A percentile compares a stretch with the other conserved stretches of the same genome.
Evolutionary conservation across 1,140 invertebrate species (phyloP).

Genomic region (Zaprionus lachaisei): DNA sequence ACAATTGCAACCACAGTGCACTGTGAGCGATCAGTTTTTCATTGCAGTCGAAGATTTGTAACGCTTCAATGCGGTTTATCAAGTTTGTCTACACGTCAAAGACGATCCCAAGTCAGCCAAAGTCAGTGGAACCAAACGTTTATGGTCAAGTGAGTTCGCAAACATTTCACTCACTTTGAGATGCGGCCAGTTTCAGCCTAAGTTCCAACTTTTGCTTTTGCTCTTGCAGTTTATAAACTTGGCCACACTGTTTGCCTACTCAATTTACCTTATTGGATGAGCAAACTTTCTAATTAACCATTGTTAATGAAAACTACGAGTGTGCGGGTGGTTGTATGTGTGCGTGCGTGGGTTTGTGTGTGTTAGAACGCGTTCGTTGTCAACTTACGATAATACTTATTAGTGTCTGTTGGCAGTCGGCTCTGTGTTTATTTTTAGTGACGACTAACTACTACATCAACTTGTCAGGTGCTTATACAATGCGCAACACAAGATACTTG

Average conservation of each 20-base stretch:
- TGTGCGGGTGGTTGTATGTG: background rate
- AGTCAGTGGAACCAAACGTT: conserved; percentile 18
- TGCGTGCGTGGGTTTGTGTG: background rate
- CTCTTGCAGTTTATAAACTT: conserved; percentile 32
- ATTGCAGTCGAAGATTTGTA: conserved; percentile 44
- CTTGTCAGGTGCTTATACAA: conserved; percentile 29
- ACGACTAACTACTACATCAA: conserved; percentile 17
- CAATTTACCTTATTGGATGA: conserved; percentile 45
- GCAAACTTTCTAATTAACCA: conserved; percentile 50
- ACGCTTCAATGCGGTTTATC: conserved; percentile 50
- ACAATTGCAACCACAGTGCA: background rate
- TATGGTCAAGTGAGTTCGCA: conserved; percentile 24
- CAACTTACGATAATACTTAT: conserved; percentile 21
- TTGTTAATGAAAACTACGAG: conserved; percentile 17
- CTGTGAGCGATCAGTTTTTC: conserved; percentile 32
- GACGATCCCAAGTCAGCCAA: conserved; percentile 15
- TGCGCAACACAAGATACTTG: conserved; percentile 8
- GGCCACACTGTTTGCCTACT: conserved; percentile 26
- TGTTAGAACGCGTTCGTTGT: conserved; percentile 27
- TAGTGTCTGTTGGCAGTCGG: conserved; percentile 27
- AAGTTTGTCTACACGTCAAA: conserved; percentile 30
- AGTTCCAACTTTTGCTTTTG: conserved; percentile 29
- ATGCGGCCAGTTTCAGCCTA: conserved; percentile 15
- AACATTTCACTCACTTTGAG: conserved; percentile 42
- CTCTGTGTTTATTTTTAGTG: conserved; percentile 41